phyloP scores from a whole-genome alignment of 1,140 invertebrate species.

The Tachypleus tridentatus region DNA sequence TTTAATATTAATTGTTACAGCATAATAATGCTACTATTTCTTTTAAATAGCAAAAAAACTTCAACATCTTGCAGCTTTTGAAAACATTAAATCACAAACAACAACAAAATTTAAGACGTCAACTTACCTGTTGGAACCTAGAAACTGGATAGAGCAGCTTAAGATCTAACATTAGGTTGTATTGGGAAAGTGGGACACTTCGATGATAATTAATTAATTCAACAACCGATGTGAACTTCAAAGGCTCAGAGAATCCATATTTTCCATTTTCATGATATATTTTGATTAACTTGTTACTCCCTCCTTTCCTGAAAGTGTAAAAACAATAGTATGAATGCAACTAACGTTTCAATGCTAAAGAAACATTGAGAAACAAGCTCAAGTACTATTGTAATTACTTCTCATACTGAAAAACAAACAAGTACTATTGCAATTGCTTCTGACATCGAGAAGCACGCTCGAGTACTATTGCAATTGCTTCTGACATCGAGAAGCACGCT shows the following conservation, averaged over 20 bases:
- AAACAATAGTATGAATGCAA: neutral
- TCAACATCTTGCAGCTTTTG: no score
- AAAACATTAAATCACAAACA: no score
- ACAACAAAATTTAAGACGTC: no score
- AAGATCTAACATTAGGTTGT: constrained; percentile 83
- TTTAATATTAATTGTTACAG: constrained; percentile 1
- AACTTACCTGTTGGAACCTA: constrained; percentile 41
- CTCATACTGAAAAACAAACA: no score
- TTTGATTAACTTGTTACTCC: constrained; percentile 91
- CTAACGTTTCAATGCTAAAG: neutral
- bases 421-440: no score
- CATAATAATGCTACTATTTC: neutral
- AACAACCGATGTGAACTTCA: constrained; percentile 79
- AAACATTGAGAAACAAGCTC: neutral
- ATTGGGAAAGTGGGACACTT: constrained; percentile 70
- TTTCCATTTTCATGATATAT: constrained; percentile 80
- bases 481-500: neutral
- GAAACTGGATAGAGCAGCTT: constrained; percentile 72
- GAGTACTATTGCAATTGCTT: no score
- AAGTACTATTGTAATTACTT: no score
- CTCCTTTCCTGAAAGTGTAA: constrained; percentile 53
- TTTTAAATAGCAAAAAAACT: no score
- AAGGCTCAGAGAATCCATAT: constrained; percentile 84
- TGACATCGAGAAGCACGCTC: neutral
- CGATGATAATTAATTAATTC: constrained; percentile 84